A percentile compares a stretch with the other conserved stretches of the same genome.
Conservation (phyloP, 2,888 invertebrate genomes). For the Malachius bipustulatus region DNA sequence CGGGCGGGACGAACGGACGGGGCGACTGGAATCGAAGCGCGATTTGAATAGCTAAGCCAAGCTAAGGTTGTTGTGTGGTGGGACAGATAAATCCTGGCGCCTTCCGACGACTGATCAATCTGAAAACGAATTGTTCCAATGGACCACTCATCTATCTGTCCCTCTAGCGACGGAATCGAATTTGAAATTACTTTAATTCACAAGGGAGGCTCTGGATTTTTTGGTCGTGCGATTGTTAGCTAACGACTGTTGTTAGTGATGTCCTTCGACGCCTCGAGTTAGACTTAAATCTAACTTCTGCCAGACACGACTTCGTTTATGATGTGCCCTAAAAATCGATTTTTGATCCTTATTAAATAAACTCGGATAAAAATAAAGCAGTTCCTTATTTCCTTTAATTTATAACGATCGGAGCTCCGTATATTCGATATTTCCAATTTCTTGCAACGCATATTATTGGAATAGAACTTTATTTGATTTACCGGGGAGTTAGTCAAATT, state of each 20-base stretch:
- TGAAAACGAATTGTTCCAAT: constrained; percentile 33
- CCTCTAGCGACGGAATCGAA: constrained; percentile 40
- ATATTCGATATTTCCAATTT: too few species aligned
- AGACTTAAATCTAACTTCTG: too few species aligned
- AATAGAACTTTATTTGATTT: too few species aligned
- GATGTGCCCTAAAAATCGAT: too few species aligned
- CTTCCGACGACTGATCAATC: constrained; percentile 30
- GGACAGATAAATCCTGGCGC: constrained; percentile 32
- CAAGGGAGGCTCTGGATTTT: constrained; percentile 38
- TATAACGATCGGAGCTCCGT: too few species aligned
- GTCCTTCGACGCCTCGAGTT: constrained; percentile 19
- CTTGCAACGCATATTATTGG: too few species aligned
- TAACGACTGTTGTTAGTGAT: constrained; percentile 35
- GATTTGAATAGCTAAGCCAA: constrained; percentile 40
- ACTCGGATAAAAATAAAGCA: too few species aligned
- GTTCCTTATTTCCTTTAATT: too few species aligned
- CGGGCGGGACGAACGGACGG: constrained; percentile 31
- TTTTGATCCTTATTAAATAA: too few species aligned
- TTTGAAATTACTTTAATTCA: constrained; percentile 42
- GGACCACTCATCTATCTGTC: constrained; percentile 40
- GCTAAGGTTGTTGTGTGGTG: constrained; percentile 37
- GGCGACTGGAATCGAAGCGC: constrained; percentile 38
- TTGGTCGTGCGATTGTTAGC: constrained; percentile 33
- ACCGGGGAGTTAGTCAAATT: too few species aligned
- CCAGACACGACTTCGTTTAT: too few species aligned